phyloP scores from a whole-genome alignment of 2,888 invertebrate species.

The Meganola albula region DNA sequence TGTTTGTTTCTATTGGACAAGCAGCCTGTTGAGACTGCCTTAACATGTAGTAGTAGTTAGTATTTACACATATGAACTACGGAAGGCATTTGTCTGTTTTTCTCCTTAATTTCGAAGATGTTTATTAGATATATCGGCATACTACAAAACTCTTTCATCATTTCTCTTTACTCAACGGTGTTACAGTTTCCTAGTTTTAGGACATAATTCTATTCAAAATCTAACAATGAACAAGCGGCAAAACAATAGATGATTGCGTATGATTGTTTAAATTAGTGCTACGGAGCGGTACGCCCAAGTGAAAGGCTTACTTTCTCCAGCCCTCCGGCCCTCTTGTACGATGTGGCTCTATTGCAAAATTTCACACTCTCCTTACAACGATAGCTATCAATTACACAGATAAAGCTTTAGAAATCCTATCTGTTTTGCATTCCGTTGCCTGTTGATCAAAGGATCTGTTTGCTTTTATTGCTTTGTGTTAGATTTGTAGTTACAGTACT shows the following conservation, averaged over 20 bases:
- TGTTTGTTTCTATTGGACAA: constrained; percentile 37
- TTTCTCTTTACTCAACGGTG: too few relatives aligned
- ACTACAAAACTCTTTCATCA: too few relatives aligned
- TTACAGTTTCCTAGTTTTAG: constrained; percentile 21
- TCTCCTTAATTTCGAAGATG: too few relatives aligned
- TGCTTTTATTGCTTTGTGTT: constrained; percentile 13
- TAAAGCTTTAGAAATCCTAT: constrained; percentile 50
- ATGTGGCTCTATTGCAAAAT: constrained; percentile 63
- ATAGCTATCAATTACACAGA: constrained; percentile 59
- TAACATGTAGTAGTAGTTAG: too few relatives aligned
- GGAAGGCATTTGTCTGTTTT: too few relatives aligned
- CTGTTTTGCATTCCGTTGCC: constrained; percentile 38
- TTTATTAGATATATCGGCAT: too few relatives aligned
- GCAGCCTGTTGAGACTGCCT: constrained; percentile 39
- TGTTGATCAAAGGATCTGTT: constrained; percentile 13
- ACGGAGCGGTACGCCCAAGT: constrained; percentile 51
- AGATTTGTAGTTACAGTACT: too few relatives aligned
- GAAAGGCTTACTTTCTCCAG: constrained; percentile 74
- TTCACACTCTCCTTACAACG: constrained; percentile 59
- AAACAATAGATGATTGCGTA: constrained; percentile 50
- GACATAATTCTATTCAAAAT: constrained; percentile 17
- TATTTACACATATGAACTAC: too few relatives aligned
- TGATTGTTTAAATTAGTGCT: constrained; percentile 60
- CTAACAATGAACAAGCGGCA: constrained; percentile 29
- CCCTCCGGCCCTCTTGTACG: constrained; percentile 65